Percentiles rank a stretch among this genome's conserved stretches.
phyloP scores from a whole-genome alignment of 2,797 vertebrate genomes.

The Coluber constrictor region DNA sequence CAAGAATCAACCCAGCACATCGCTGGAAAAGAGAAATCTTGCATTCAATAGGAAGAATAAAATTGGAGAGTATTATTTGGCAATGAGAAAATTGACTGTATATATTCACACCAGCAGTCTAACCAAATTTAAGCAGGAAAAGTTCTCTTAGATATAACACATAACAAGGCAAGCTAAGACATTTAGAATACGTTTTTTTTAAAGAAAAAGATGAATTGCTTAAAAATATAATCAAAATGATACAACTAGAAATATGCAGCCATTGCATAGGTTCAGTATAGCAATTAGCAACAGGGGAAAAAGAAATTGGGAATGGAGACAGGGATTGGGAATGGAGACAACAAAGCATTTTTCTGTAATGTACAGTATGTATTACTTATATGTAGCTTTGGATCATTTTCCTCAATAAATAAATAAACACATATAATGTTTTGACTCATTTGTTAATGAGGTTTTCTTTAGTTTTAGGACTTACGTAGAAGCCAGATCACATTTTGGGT shows the following conservation, averaged over 20 bases:
- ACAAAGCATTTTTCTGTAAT: not conserved
- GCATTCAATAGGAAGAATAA: not conserved
- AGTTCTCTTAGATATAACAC: not conserved
- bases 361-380: not conserved
- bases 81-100: not conserved
- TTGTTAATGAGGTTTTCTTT: not conserved
- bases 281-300: not conserved
- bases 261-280: not conserved
- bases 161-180: not conserved
- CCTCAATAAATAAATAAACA: not conserved
- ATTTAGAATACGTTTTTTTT: not conserved
- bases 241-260: not conserved
- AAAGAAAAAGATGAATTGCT: not conserved
- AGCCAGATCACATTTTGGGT: not conserved
- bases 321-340: not conserved
- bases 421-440: not conserved
- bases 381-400: not conserved
- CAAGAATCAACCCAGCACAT: not conserved
- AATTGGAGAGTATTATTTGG: not conserved
- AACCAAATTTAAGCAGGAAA: not conserved
- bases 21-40: not conserved
- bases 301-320: not conserved
- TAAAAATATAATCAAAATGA: not conserved
- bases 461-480: not conserved
- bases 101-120: not conserved